Evolutionary conservation across 2,797 vertebrate genomes (phyloP), one percentile per base, ranked within the genome.

Genomic region (Poeciliopsis gracilis): DNA sequence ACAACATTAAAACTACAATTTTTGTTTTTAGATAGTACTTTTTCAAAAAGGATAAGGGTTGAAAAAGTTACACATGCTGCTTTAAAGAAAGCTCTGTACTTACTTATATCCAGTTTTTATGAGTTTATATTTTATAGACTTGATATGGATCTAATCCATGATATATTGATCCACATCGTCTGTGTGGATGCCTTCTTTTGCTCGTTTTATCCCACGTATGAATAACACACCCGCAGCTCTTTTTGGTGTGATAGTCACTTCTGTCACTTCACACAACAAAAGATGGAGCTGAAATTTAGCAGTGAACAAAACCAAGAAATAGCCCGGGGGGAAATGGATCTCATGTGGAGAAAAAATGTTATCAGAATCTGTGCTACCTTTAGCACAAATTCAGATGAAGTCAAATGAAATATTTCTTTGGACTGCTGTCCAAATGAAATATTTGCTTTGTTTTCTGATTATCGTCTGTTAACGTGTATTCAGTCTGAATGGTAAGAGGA

Each of bases 401-500:
- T 38, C 45, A 51, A 73, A 76, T 82, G 76, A 86, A 85, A 91
- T 86, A 85, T 72, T 82, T 63, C 36, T 36, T 36, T 36, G 0
- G 36, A 36, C 36, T 36, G 36, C 36, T 5, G 36, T 36, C 36
- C 45, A 51, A 73, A 76, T 82, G 77, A 86, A 86, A 91, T 86
- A 84, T 72, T 82, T 63, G 73, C 79, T 86, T 92, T 93, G 88
- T 91, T 80, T 77, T 90, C 72, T 49, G 69, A 77, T 91, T 90
- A 90, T 78, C 81, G 46, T 76, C 81, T 79, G 88, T 85, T 90
- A 87, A 88, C 79, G 85, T 91, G 63, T 86, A 90, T 93, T 87
- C 78, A 72, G 70, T 86, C 2, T 81, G 90, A 92, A 82, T 59
- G 78, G 49, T 82, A 77, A 63, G 81, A 71, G 72, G 70, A 75